phyloP scores from a whole-genome alignment of 2,797 vertebrate species.

The Galaxias olidus region DNA sequence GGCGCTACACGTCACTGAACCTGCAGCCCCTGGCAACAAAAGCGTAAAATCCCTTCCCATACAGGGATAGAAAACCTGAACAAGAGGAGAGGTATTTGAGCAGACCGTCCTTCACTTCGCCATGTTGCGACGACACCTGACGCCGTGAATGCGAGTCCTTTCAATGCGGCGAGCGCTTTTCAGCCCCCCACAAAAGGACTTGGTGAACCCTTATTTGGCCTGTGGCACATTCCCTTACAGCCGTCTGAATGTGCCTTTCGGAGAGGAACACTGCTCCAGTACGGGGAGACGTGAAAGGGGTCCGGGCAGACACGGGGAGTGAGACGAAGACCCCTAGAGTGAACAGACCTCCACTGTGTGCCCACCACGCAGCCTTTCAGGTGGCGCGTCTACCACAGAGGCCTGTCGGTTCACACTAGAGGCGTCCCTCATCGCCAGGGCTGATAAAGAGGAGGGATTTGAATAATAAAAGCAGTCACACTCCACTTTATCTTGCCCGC shows the following conservation, averaged over 20 bases:
- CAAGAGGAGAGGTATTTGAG: slow-evolving; percentile 37
- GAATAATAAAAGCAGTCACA: slow-evolving; percentile 77
- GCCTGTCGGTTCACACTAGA: slow-evolving; percentile 56
- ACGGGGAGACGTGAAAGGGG: slow-evolving; percentile 71
- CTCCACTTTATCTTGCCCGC: slow-evolving; percentile 42
- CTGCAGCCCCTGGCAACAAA: background rate
- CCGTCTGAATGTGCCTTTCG: slow-evolving; percentile 70
- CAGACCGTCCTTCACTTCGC: slow-evolving; percentile 37
- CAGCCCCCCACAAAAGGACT: slow-evolving; percentile 60
- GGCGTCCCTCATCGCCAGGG: slow-evolving; percentile 54
- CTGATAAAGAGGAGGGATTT: slow-evolving; percentile 71
- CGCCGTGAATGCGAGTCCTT: slow-evolving; percentile 48
- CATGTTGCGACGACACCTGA: slow-evolving; percentile 28
- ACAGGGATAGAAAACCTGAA: slow-evolving; percentile 3
- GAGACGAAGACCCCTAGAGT: slow-evolving; percentile 65
- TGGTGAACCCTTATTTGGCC: slow-evolving; percentile 48
- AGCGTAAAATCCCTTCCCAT: background rate
- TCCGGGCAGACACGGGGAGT: slow-evolving; percentile 61
- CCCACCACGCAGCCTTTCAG: slow-evolving; percentile 47
- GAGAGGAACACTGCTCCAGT: slow-evolving; percentile 65
- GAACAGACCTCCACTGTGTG: slow-evolving; percentile 66
- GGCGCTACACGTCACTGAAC: slow-evolving; percentile 6
- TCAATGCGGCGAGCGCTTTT: slow-evolving; percentile 64
- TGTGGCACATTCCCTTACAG: slow-evolving; percentile 63
- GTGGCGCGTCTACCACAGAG: slow-evolving; percentile 35